Evolutionary conservation across 2,113 vertebrate species (phyloP).

Genomic region (Tachysurus vachellii): DNA sequence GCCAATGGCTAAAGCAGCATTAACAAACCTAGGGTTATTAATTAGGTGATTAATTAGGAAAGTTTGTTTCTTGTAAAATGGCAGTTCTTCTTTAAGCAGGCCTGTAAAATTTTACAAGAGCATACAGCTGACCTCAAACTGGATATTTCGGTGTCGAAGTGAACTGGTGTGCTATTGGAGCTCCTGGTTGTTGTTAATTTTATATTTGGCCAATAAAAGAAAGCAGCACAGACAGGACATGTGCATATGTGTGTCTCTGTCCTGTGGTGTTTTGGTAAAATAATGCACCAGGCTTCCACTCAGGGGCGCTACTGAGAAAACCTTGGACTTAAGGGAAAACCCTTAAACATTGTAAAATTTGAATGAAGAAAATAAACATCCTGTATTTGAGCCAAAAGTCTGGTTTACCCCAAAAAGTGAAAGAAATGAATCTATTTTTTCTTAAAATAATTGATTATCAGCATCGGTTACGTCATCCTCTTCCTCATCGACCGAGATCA

Average conservation of each 20-base stretch:
- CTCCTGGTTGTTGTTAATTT: slow-evolving; percentile 92
- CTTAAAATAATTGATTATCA: not conserved
- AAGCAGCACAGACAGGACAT: slow-evolving; percentile 72
- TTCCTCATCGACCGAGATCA: not conserved
- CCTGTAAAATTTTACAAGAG: slow-evolving; percentile 93
- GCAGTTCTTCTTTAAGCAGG: slow-evolving; percentile 78
- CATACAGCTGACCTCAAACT: slow-evolving; percentile 91
- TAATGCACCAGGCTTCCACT: slow-evolving; percentile 2
- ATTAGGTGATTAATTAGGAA: slow-evolving; percentile 75
- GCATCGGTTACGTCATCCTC: not conserved
- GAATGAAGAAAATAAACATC: not conserved
- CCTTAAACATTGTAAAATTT: not conserved
- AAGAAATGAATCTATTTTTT: too few species aligned
- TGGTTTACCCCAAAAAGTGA: not conserved
- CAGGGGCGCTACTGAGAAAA: slow-evolving; percentile 7
- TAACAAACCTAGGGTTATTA: slow-evolving; percentile 69
- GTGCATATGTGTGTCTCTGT: slow-evolving; percentile 31
- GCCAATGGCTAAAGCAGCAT: slow-evolving; percentile 54
- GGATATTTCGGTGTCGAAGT: slow-evolving; percentile 89
- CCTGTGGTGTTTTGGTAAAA: not conserved
- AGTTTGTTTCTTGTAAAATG: slow-evolving; percentile 77
- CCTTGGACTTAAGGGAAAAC: not conserved
- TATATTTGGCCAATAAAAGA: slow-evolving; percentile 95
- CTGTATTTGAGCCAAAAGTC: not conserved
- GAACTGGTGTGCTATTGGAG: slow-evolving; percentile 78